phyloP scores from a whole-genome alignment of 2,113 vertebrate species.

The Hoplias malabaricus region DNA sequence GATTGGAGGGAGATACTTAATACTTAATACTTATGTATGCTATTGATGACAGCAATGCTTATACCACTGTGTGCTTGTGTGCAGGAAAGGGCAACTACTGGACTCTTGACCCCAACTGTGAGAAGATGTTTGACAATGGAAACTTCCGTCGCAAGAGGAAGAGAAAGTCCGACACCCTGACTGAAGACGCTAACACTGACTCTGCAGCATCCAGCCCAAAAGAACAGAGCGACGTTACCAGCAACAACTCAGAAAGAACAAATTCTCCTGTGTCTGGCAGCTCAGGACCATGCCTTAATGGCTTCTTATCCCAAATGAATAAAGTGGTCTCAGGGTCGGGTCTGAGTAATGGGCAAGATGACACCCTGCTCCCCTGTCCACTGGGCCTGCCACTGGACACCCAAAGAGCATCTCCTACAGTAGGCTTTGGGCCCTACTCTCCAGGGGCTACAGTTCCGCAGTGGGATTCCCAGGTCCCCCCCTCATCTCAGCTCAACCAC shows the following conservation, averaged over 20 bases:
- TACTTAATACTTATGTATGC: neutral
- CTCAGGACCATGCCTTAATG: slow-evolving; percentile 71
- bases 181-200: slow-evolving; percentile 63
- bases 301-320: slow-evolving; percentile 80
- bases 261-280: slow-evolving; percentile 60
- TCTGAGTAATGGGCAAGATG: slow-evolving; percentile 55
- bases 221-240: slow-evolving; percentile 54
- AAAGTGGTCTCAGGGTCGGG: slow-evolving; percentile 71
- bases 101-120: slow-evolving; percentile 94
- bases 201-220: slow-evolving; percentile 74
- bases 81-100: slow-evolving; percentile 98
- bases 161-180: slow-evolving; percentile 79
- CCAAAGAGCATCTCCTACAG: slow-evolving; percentile 73
- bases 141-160: slow-evolving; percentile 95
- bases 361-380: slow-evolving; percentile 66
- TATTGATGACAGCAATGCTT: neutral
- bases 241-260: slow-evolving; percentile 63
- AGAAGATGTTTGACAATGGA: slow-evolving; percentile 97
- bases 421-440: slow-evolving; percentile 74
- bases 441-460: slow-evolving; percentile 73
- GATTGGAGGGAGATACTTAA: neutral
- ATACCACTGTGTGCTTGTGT: slow-evolving; percentile 5
- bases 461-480: slow-evolving; percentile 63
- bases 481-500: slow-evolving; percentile 38
- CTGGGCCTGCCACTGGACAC: slow-evolving; percentile 73